These are phyloP conservation scores for Microtus pennsylvanicus DNA, from an alignment of 2,113 vertebrate species.

Conservation along the genomic window DNA sequence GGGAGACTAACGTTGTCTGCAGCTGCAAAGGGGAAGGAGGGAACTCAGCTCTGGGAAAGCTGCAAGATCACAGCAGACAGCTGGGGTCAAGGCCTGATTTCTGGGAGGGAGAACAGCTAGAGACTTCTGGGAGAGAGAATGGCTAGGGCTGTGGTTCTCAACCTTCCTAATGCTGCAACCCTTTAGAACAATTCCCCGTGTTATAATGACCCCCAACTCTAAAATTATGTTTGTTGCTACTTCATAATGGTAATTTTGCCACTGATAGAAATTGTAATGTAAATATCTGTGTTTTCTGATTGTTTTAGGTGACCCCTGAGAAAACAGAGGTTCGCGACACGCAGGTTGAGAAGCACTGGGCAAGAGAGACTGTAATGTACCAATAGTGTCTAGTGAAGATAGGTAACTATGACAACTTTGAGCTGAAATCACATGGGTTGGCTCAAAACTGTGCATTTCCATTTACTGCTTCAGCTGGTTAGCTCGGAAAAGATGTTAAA, in stretches of 20 bases:
- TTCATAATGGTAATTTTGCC: too few species aligned
- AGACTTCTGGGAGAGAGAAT: neutral
- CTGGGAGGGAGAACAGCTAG: neutral
- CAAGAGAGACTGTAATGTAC: neutral
- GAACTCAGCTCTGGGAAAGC: neutral
- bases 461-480: neutral
- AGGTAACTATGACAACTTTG: neutral
- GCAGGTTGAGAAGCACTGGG: neutral
- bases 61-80: neutral
- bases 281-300: too few species aligned
- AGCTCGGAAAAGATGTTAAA: neutral
- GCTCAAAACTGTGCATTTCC: neutral
- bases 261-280: too few species aligned
- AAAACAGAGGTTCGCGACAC: too few species aligned
- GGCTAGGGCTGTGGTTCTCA: neutral
- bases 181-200: neutral
- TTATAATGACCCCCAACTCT: neutral
- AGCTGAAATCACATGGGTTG: neutral
- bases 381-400: neutral
- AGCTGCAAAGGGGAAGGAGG: neutral
- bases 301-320: too few species aligned
- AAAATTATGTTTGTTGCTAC: too few species aligned
- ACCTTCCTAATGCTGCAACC: neutral
- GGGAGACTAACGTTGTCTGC: neutral
- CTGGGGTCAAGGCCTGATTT: neutral